phyloP scores from a whole-genome alignment of 2,888 invertebrate species.

The Eudasyphora cyanicolor region DNA sequence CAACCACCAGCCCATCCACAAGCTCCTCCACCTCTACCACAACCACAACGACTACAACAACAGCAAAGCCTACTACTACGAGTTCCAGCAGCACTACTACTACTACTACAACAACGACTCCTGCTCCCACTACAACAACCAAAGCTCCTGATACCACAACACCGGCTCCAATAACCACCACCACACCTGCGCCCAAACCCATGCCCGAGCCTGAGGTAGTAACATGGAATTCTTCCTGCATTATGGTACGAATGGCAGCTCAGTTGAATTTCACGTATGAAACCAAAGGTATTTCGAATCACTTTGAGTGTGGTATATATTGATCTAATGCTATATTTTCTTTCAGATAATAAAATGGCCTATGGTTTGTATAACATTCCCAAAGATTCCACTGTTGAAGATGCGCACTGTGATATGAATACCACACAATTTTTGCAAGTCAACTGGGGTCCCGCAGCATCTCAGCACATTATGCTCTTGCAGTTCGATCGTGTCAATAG shows the following conservation, averaged over 20 bases:
- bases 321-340: neutral
- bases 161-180: constrained; percentile 71
- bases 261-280: constrained; percentile 83
- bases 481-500: constrained; percentile 80
- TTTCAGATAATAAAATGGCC: constrained; percentile 74
- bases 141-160: constrained; percentile 74
- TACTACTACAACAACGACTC: constrained; percentile 77
- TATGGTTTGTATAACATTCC: constrained; percentile 80
- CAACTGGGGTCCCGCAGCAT: constrained; percentile 71
- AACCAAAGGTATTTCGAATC: constrained; percentile 71
- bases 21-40: constrained; percentile 36
- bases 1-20: constrained; percentile 41
- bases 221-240: constrained; percentile 84
- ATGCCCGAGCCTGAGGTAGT: constrained; percentile 78
- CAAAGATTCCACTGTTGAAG: constrained; percentile 75
- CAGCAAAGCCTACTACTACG: constrained; percentile 50
- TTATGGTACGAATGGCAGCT: constrained; percentile 85
- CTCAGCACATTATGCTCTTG: constrained; percentile 75
- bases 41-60: constrained; percentile 45
- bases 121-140: constrained; percentile 77
- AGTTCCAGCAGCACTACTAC: constrained; percentile 60
- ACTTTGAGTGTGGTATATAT: neutral
- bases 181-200: constrained; percentile 75
- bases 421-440: constrained; percentile 80
- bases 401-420: constrained; percentile 78